Conservation (phyloP, 2,113 vertebrate genomes). For the Petrocephalus microphthalmus region DNA sequence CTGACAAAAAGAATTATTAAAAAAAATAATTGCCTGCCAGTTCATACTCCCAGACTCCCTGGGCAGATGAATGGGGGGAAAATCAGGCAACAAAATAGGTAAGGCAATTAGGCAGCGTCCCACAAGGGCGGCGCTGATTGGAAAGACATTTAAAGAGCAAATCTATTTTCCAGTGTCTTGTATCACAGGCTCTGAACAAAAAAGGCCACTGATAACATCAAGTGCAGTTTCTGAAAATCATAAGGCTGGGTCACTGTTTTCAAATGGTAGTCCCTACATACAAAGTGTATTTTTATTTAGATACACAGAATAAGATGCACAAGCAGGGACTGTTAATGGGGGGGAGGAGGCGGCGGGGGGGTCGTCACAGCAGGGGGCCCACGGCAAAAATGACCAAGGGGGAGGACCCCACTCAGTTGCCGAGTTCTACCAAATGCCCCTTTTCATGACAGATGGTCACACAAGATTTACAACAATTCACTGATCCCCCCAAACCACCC, state of each 20-base stretch:
- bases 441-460: too few species aligned
- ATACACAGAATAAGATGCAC: neutral
- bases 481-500: too few species aligned
- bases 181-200: neutral
- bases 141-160: neutral
- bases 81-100: neutral
- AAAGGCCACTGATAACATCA: neutral
- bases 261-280: neutral
- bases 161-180: neutral
- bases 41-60: neutral
- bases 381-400: too few species aligned
- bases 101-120: neutral
- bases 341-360: neutral
- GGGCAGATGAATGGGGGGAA: neutral
- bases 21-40: neutral
- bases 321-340: neutral
- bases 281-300: neutral
- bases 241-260: neutral
- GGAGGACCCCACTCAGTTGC: too few species aligned
- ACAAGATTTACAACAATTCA: too few species aligned
- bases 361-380: too few species aligned
- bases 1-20: neutral
- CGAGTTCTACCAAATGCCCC: too few species aligned
- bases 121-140: neutral
- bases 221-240: neutral